A percentile compares a stretch with the other conserved stretches of the same genome.
phyloP scores from a whole-genome alignment of 2,797 vertebrate genomes.

The Tadarida brasiliensis region DNA sequence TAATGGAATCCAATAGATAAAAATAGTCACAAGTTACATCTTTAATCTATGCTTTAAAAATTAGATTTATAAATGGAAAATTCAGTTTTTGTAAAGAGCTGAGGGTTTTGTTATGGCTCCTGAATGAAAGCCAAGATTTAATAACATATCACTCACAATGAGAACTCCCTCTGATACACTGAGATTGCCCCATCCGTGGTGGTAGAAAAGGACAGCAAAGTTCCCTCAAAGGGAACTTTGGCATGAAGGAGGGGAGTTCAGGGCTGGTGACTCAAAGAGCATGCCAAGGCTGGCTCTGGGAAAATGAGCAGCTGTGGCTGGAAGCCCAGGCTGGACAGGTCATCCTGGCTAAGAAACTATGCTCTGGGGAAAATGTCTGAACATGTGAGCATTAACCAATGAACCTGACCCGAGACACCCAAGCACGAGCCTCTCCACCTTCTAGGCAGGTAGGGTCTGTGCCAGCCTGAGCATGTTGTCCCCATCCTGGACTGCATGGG shows the following conservation, averaged over 20 bases:
- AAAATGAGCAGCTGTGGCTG: background rate
- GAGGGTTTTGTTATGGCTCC: background rate
- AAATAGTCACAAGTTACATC: slow-evolving; percentile 26
- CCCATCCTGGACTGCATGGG: fast-evolving
- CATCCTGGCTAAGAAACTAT: background rate
- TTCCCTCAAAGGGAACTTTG: background rate
- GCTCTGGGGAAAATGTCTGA: background rate
- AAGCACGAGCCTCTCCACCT: background rate
- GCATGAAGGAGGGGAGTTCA: fast-evolving
- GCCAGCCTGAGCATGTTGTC: background rate
- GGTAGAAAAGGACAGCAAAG: background rate
- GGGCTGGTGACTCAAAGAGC: background rate
- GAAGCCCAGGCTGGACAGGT: background rate
- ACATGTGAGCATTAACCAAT: background rate
- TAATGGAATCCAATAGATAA: slow-evolving; percentile 50
- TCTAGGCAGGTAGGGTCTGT: background rate
- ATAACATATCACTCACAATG: background rate
- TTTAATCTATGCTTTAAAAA: background rate
- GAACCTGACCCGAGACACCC: background rate
- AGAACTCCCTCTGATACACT: background rate
- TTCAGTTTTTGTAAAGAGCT: background rate
- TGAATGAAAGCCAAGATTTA: slow-evolving; percentile 1
- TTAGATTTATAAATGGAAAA: slow-evolving; percentile 30
- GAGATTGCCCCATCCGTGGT: background rate
- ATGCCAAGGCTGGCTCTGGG: background rate